phyloP scores from a whole-genome alignment of 2,888 invertebrate genomes.

The Esperia sulphurella region DNA sequence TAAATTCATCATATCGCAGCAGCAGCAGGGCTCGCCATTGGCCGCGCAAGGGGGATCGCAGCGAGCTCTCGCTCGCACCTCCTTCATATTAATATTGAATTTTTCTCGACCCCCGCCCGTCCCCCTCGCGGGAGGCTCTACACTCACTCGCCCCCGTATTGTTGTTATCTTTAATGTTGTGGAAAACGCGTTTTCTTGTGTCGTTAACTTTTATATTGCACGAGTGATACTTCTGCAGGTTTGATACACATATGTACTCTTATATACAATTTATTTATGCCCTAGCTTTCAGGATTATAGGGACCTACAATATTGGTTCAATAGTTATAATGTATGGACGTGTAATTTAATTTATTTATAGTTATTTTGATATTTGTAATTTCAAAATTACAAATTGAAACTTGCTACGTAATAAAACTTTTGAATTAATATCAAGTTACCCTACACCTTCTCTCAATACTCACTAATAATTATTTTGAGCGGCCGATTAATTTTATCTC shows the following conservation, averaged over 20 bases:
- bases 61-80: constrained; percentile 80
- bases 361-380: no score
- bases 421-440: no score
- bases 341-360: no score
- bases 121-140: constrained; percentile 77
- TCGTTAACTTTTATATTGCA: constrained; percentile 80
- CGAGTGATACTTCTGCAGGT: constrained; percentile 77
- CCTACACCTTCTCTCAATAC: no score
- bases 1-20: constrained; percentile 88
- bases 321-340: no score
- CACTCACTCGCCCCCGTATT: constrained; percentile 78
- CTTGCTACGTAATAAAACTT: no score
- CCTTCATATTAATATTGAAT: constrained; percentile 90
- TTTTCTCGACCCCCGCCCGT: constrained; percentile 82
- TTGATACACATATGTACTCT: constrained; percentile 53
- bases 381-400: no score
- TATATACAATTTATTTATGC: constrained; percentile 39
- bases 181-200: constrained; percentile 81
- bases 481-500: no score
- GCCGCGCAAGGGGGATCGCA: constrained; percentile 73
- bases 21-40: constrained; percentile 76
- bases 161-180: constrained; percentile 80
- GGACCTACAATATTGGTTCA: no score
- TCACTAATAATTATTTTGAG: no score
- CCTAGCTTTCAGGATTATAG: neutral